Evolutionary conservation across 2,113 vertebrate genomes (phyloP).

Genomic region (Muntiacus muntjak): DNA sequence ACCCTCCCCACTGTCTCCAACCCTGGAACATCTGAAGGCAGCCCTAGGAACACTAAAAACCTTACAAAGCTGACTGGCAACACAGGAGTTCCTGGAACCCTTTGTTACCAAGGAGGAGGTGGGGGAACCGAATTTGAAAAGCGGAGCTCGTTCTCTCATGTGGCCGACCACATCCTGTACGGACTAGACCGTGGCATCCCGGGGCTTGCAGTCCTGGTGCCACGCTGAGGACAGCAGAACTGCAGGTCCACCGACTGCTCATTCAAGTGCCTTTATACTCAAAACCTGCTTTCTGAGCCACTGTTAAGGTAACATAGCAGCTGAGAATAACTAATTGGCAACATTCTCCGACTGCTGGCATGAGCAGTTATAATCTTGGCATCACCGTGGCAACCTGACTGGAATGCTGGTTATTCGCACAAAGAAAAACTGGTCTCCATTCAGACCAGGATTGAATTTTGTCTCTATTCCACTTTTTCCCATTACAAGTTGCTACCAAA

Average conservation of each 20-base stretch:
- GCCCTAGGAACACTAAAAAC: not conserved
- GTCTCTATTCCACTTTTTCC: constrained; percentile 34
- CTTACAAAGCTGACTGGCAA: not conserved
- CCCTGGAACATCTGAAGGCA: not conserved
- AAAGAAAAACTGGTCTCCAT: constrained; percentile 35
- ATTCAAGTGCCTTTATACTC: constrained; percentile 34
- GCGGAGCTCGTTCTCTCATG: not conserved
- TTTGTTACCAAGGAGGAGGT: not conserved
- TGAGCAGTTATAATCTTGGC: constrained; percentile 44
- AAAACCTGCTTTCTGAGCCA: constrained; percentile 35
- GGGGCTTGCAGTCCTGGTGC: not conserved
- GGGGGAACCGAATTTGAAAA: not conserved
- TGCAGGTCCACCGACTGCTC: not conserved
- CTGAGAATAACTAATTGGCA: constrained; percentile 53
- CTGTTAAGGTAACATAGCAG: constrained; percentile 65
- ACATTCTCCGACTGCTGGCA: constrained; percentile 53
- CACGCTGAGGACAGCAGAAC: not conserved
- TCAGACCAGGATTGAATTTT: not conserved
- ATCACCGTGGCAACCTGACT: constrained; percentile 42
- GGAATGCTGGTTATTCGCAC: constrained; percentile 62
- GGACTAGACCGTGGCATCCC: not conserved
- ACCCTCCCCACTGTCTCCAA: too few relatives aligned
- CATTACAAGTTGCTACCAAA: not conserved
- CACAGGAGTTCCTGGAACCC: not conserved
- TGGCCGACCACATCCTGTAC: not conserved